These are phyloP conservation scores for Crotalus tigris DNA, from an alignment of 2,113 vertebrate genomes.

Conservation along the genomic window DNA sequence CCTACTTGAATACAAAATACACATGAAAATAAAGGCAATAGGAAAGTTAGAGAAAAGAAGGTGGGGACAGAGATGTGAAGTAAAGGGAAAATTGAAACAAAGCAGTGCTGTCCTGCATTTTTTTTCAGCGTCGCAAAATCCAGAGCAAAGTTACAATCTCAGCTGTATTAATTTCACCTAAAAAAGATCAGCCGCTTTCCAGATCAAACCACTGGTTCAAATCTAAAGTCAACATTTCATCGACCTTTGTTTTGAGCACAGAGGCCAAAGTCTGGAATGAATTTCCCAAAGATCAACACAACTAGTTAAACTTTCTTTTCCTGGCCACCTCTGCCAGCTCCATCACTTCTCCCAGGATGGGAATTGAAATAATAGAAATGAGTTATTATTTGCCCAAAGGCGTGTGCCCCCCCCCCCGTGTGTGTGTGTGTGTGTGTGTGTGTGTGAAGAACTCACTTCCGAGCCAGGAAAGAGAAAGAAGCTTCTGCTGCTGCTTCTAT, in stretches of 20 bases:
- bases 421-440: too few relatives aligned
- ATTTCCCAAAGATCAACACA: background rate
- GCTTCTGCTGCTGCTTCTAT: accelerated
- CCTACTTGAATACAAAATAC: background rate
- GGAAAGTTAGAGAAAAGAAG: background rate
- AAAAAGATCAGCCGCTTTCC: background rate
- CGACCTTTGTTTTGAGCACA: background rate
- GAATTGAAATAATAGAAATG: too few relatives aligned
- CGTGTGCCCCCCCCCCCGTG: too few relatives aligned
- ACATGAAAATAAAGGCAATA: background rate
- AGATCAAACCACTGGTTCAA: accelerated
- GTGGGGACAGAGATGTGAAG: background rate
- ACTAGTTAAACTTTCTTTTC: background rate
- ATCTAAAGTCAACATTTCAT: background rate
- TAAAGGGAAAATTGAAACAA: background rate
- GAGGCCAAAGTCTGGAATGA: background rate
- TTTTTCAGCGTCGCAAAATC: background rate
- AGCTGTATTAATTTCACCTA: background rate
- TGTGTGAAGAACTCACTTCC: too few relatives aligned
- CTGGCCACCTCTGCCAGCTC: too few relatives aligned
- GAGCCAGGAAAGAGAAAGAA: background rate
- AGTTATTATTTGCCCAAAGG: too few relatives aligned
- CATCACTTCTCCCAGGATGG: background rate
- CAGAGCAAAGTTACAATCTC: background rate
- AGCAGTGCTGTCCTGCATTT: background rate